Evolutionary conservation across 2,113 vertebrate species (phyloP).

Genomic region (Lagopus muta): DNA sequence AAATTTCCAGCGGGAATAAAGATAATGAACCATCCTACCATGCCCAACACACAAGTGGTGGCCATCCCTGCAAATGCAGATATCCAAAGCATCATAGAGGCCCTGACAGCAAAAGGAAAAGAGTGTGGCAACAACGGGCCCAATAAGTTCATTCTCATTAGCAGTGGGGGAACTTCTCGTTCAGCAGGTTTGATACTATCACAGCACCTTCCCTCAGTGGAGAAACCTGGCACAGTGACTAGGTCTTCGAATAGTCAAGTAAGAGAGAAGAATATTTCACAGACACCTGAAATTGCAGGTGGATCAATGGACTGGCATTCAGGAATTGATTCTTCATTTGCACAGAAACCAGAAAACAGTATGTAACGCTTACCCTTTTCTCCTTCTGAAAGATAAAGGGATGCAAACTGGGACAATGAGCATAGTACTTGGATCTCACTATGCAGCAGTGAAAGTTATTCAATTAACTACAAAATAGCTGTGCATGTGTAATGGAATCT

Average conservation of each 20-base stretch:
- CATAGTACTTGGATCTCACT: background rate
- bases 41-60: slow-evolving; percentile 90
- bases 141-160: slow-evolving; percentile 93
- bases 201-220: background rate
- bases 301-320: background rate
- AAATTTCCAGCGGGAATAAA: slow-evolving; percentile 83
- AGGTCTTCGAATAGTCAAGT: background rate
- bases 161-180: slow-evolving; percentile 66
- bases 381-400: background rate
- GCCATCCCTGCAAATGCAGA: slow-evolving; percentile 85
- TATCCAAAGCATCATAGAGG: slow-evolving; percentile 89
- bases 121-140: slow-evolving; percentile 87
- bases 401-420: background rate
- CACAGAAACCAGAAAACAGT: slow-evolving; percentile 36
- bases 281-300: slow-evolving; percentile 5
- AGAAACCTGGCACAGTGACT: background rate
- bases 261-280: slow-evolving; percentile 17
- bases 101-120: slow-evolving; percentile 88
- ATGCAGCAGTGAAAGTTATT: slow-evolving; percentile 9
- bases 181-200: background rate
- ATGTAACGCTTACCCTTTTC: background rate
- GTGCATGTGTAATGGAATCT: background rate
- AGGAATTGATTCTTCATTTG: background rate
- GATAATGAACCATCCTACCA: slow-evolving; percentile 89
- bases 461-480: background rate